Conservation (phyloP, 2,888 invertebrate genomes). For the Lasioglossum leucozonium region DNA sequence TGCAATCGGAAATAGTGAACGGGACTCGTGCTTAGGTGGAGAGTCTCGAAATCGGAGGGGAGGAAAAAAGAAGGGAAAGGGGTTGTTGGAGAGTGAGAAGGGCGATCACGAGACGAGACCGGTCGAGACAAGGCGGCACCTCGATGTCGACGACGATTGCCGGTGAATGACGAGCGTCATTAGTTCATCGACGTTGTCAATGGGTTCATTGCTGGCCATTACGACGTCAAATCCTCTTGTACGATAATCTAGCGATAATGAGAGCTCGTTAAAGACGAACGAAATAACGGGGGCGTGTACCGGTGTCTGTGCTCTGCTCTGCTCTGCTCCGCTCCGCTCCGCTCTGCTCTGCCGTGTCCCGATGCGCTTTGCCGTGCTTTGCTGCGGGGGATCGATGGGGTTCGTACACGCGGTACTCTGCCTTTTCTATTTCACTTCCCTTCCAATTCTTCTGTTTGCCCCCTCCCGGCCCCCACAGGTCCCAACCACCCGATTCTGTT, state of each 20-base stretch:
- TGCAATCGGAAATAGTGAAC: background rate
- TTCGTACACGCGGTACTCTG: conserved; percentile 57
- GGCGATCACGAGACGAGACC: conserved; percentile 25
- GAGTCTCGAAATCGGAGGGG: background rate
- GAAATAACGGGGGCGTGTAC: conserved; percentile 63
- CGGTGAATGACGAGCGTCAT: conserved; percentile 78
- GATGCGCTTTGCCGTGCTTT: background rate
- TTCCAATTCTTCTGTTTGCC: conserved; percentile 5
- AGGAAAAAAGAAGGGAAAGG: background rate
- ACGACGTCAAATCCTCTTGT: conserved; percentile 78
- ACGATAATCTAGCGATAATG: conserved; percentile 82
- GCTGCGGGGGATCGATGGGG: conserved; percentile 63
- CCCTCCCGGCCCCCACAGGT: too few species aligned
- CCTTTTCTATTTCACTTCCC: conserved; percentile 47
- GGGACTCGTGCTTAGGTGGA: background rate
- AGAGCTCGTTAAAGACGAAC: conserved; percentile 77
- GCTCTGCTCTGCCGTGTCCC: background rate
- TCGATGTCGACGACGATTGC: conserved; percentile 69
- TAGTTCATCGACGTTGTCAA: conserved; percentile 79
- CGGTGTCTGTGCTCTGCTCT: conserved; percentile 22
- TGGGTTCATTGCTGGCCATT: conserved; percentile 80
- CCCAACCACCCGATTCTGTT: background rate
- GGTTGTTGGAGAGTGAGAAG: conserved; percentile 3
- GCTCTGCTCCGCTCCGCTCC: background rate
- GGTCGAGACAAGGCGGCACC: conserved; percentile 40